Percentiles rank a stretch among this genome's conserved stretches.
These are phyloP conservation scores for Philotrypesis tridentata DNA, from an alignment of 1,140 invertebrate genomes.

Conservation along the genomic window DNA sequence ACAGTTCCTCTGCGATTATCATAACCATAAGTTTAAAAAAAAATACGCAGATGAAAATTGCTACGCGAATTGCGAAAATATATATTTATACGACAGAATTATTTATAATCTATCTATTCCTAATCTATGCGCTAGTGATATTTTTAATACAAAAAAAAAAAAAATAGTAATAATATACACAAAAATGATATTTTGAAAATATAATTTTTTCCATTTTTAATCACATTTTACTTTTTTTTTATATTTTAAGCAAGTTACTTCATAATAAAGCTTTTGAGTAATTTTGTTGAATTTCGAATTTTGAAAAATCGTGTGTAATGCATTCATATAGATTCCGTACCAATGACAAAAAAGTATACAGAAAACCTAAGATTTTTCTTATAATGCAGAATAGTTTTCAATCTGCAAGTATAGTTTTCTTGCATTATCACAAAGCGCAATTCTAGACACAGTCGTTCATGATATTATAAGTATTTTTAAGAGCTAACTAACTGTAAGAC, in stretches of 20 bases:
- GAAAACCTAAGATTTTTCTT: background rate
- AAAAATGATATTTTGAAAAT: constrained; percentile 17
- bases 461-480: constrained; percentile 42
- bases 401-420: constrained; percentile 7
- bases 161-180: constrained; percentile 40
- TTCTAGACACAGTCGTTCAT: constrained; percentile 42
- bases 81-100: constrained; percentile 41
- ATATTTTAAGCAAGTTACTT: background rate
- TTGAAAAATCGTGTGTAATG: background rate
- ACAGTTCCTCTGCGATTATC: background rate
- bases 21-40: background rate
- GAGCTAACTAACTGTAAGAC: constrained; percentile 46
- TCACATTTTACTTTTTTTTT: constrained; percentile 21
- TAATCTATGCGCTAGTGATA: constrained; percentile 43
- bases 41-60: background rate
- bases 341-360: background rate
- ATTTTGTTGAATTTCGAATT: constrained; percentile 25
- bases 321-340: background rate
- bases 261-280: background rate
- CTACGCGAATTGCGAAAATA: constrained; percentile 35
- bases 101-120: constrained; percentile 44
- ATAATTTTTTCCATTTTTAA: constrained; percentile 15
- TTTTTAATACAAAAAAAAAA: constrained; percentile 20
- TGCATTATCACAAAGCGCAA: constrained; percentile 40
- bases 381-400: constrained; percentile 17